Percentiles rank a stretch among this genome's conserved stretches.
Evolutionary conservation across 2,888 invertebrate species (phyloP).

Genomic region (Arge pagana): DNA sequence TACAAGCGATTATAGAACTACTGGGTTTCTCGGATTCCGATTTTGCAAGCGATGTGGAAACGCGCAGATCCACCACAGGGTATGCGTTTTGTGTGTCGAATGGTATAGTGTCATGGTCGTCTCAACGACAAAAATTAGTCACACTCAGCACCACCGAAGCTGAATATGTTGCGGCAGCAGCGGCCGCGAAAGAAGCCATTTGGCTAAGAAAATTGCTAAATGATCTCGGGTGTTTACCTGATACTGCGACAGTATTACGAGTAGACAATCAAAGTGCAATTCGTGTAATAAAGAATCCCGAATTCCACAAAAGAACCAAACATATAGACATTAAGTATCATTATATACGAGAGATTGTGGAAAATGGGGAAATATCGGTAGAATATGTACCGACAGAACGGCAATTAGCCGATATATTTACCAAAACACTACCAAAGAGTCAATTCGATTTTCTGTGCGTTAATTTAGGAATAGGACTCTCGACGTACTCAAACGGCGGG

Average conservation of each 20-base stretch:
- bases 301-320: constrained; percentile 26
- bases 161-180: background rate
- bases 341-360: constrained; percentile 17
- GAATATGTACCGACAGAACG: constrained; percentile 15
- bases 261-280: constrained; percentile 26
- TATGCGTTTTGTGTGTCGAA: background rate
- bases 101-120: background rate
- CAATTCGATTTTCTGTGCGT: background rate
- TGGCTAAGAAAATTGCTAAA: no score
- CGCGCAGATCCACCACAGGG: background rate
- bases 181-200: no score
- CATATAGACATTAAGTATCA: no score
- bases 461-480: no score
- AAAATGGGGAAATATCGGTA: constrained; percentile 19
- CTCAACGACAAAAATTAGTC: background rate
- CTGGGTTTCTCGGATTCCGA: background rate
- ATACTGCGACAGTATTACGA: constrained; percentile 12
- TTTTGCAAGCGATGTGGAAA: background rate
- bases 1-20: background rate
- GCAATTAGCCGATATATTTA: constrained; percentile 28
- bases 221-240: constrained; percentile 13
- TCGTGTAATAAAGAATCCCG: constrained; percentile 20
- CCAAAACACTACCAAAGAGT: constrained; percentile 16
- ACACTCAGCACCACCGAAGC: background rate
- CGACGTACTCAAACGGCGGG: no score